Evolutionary conservation across 2,113 vertebrate genomes (phyloP).

Genomic region (Melanerpes aurifrons): DNA sequence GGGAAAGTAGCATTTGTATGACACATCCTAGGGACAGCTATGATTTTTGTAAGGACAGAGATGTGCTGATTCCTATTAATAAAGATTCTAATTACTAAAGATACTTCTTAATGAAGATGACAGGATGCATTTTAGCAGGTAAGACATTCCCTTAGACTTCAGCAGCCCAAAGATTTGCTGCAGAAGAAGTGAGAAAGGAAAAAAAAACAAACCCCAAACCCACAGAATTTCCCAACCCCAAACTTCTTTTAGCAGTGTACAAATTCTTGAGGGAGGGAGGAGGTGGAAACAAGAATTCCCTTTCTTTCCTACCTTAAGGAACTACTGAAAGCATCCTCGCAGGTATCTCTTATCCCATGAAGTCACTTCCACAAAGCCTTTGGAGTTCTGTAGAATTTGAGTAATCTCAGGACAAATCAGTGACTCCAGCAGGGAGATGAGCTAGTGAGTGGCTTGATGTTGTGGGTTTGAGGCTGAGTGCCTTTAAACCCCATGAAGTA

Average conservation of each 20-base stretch:
- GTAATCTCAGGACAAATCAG: neutral
- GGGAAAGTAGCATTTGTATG: neutral
- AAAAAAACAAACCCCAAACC: too few relatives aligned
- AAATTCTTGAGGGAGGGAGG: neutral
- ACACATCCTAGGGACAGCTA: neutral
- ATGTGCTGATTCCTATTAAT: neutral
- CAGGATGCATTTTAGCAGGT: neutral
- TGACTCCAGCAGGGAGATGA: neutral
- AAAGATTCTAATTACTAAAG: neutral
- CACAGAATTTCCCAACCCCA: neutral
- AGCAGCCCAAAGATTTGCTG: neutral
- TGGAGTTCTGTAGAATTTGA: neutral
- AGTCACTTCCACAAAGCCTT: neutral
- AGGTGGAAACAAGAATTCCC: neutral
- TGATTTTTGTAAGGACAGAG: neutral
- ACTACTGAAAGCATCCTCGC: neutral
- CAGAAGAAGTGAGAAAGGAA: too few relatives aligned
- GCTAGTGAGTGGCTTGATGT: neutral
- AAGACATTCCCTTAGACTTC: neutral
- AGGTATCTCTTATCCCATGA: neutral
- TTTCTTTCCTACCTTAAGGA: neutral
- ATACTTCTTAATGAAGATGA: neutral
- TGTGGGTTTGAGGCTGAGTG: too few relatives aligned
- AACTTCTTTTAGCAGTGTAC: neutral
- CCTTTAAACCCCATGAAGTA: too few relatives aligned